Percentiles rank a stretch among this genome's conserved stretches.
Evolutionary conservation across 1,140 invertebrate species (phyloP).

Genomic region (Plodia interpunctella): DNA sequence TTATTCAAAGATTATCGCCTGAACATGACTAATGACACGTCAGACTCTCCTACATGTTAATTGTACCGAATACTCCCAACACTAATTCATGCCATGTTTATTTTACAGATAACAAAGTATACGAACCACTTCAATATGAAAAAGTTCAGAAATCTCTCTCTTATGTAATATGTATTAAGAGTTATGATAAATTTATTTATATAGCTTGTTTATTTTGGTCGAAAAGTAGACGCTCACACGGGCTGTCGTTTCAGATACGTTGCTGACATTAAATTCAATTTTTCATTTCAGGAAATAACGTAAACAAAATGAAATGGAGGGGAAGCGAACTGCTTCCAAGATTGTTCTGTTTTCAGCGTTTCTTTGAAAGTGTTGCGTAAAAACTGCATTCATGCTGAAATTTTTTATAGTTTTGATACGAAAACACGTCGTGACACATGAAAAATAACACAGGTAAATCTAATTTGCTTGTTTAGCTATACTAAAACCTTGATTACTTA

Average conservation of each 20-base stretch:
- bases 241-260: constrained; percentile 54
- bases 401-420: constrained; percentile 15
- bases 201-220: constrained; percentile 21
- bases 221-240: constrained; percentile 36
- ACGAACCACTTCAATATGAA: not conserved
- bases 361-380: constrained; percentile 29
- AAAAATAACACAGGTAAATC: constrained; percentile 3
- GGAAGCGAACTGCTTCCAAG: constrained; percentile 32
- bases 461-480: not conserved
- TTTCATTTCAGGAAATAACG: constrained; percentile 52
- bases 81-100: constrained; percentile 72
- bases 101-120: constrained; percentile 44
- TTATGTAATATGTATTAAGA: constrained; percentile 1
- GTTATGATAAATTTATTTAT: not conserved
- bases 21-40: constrained; percentile 69
- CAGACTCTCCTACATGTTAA: constrained; percentile 59
- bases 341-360: constrained; percentile 31
- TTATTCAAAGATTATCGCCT: constrained; percentile 67
- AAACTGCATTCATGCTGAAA: constrained; percentile 23
- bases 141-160: not conserved
- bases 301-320: constrained; percentile 44
- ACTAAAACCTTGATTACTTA: no score
- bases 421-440: constrained; percentile 24
- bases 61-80: constrained; percentile 55
- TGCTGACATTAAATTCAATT: constrained; percentile 63